A percentile compares a stretch with the other conserved stretches of the same genome.
Conservation (phyloP, 2,888 invertebrate genomes). For the Lasioglossum morio region DNA sequence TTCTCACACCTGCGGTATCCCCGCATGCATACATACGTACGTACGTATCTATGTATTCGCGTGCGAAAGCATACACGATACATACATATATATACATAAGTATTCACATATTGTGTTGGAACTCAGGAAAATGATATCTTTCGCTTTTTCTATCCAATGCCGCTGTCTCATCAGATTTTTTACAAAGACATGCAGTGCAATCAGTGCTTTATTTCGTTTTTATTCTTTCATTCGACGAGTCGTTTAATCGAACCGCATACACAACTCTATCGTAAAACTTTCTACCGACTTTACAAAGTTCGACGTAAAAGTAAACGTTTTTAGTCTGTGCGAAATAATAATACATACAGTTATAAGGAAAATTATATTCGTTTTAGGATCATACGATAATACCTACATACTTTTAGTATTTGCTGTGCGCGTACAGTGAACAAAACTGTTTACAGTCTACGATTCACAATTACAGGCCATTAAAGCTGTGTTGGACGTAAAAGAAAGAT, state of each 20-base stretch:
- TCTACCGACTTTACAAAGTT: slow-evolving; percentile 47
- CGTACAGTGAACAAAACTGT: slow-evolving; percentile 10
- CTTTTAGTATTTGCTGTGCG: slow-evolving; percentile 6
- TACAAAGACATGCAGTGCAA: slow-evolving; percentile 12
- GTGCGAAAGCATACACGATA: no score
- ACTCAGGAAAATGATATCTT: slow-evolving; percentile 28
- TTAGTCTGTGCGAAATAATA: slow-evolving; percentile 46
- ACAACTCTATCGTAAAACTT: slow-evolving; percentile 22
- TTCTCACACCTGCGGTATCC: neutral
- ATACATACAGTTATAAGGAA: slow-evolving; percentile 24
- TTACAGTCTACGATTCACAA: slow-evolving; percentile 25
- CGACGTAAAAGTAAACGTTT: slow-evolving; percentile 43
- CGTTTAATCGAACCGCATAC: neutral
- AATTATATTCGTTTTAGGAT: slow-evolving; percentile 28
- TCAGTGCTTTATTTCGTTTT: neutral
- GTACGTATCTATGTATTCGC: no score
- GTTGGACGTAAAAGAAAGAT: slow-evolving; percentile 1
- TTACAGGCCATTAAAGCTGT: slow-evolving; percentile 8
- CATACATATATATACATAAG: no score
- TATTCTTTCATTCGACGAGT: slow-evolving; percentile 7
- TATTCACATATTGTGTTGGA: slow-evolving; percentile 17
- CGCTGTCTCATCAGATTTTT: slow-evolving; percentile 2
- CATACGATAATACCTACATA: slow-evolving; percentile 22
- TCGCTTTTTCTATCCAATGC: slow-evolving; percentile 21
- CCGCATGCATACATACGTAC: neutral